Percentiles rank a stretch among this genome's conserved stretches.
Conservation (phyloP, 2,113 vertebrate species). For the Myiagra hebetior region DNA sequence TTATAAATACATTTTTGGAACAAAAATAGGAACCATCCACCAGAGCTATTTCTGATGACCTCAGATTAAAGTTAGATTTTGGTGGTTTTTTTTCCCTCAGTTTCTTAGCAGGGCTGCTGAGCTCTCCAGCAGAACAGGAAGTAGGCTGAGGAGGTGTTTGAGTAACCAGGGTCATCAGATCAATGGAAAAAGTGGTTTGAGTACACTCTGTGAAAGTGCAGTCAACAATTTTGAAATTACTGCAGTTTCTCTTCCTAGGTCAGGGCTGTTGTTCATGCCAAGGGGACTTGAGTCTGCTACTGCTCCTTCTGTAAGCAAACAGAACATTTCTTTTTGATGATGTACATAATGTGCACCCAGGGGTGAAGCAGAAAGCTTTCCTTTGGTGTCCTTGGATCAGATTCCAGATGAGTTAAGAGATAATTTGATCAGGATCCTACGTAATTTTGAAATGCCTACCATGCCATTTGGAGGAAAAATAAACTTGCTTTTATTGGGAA, state of each 20-base stretch:
- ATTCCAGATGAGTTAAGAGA: not conserved
- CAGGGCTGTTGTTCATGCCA: not conserved
- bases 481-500: not conserved
- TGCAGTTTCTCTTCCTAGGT: constrained; percentile 30
- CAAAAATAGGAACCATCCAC: constrained; percentile 20
- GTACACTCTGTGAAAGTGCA: constrained; percentile 45
- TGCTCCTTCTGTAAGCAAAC: not conserved
- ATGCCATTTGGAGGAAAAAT: not conserved
- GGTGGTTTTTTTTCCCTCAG: not conserved
- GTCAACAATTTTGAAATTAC: constrained; percentile 41
- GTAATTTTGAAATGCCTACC: not conserved
- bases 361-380: not conserved
- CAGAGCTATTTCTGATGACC: constrained; percentile 20
- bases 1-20: constrained; percentile 23
- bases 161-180: constrained; percentile 33
- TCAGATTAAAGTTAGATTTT: not conserved
- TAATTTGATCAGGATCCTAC: not conserved
- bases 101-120: not conserved
- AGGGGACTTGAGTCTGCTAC: not conserved
- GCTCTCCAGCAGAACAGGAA: constrained; percentile 60
- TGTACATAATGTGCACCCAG: not conserved
- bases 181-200: constrained; percentile 55
- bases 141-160: constrained; percentile 38
- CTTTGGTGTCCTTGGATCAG: not conserved
- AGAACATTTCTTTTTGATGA: not conserved